These are phyloP conservation scores for Grantiella picta DNA, from an alignment of 2,113 vertebrate species.

Conservation along the genomic window DNA sequence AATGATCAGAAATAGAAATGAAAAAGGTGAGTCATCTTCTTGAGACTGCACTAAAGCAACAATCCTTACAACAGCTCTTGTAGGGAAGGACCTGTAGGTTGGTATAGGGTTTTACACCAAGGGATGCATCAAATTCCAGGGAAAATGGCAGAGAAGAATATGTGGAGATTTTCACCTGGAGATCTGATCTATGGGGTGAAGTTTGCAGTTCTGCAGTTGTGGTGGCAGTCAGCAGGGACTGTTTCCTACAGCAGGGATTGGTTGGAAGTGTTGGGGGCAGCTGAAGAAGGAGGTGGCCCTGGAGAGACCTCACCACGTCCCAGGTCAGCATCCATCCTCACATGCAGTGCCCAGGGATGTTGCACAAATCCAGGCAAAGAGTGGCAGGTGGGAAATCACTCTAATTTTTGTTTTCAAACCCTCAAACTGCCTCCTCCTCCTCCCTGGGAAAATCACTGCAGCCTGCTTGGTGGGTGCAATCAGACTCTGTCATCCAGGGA, in stretches of 20 bases:
- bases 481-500: neutral
- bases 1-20: neutral
- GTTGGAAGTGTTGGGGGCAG: neutral
- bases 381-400: neutral
- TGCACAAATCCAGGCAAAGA: fast-evolving
- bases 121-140: neutral
- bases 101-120: neutral
- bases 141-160: neutral
- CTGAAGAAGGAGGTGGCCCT: neutral
- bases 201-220: neutral
- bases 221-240: neutral
- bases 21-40: neutral
- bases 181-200: neutral
- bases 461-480: neutral
- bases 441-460: fast-evolving
- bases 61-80: neutral
- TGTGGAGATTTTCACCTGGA: neutral
- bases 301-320: neutral
- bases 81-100: neutral
- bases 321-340: neutral
- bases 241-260: fast-evolving
- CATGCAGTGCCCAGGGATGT: fast-evolving
- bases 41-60: neutral
- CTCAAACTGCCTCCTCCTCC: neutral
- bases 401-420: neutral